phyloP scores from a whole-genome alignment of 1,140 invertebrate species.

The Zelostemma sp. region DNA sequence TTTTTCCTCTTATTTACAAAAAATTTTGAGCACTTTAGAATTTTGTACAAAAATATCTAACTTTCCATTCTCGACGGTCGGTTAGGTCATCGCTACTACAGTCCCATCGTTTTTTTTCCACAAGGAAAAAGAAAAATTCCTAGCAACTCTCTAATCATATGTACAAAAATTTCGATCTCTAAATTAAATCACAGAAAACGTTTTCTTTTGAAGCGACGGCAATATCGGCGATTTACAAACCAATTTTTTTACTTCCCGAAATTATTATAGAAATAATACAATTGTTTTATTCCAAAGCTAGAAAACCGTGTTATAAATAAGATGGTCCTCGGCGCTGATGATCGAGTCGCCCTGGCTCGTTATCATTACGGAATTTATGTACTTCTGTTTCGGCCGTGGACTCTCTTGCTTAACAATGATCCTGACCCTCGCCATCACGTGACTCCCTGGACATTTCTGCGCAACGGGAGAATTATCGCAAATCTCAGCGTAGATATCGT shows the following conservation, averaged over 20 bases:
- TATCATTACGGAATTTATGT: conserved; percentile 60
- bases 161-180: neutral
- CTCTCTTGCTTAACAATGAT: conserved; percentile 61
- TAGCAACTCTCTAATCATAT: too few relatives aligned
- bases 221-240: too few relatives aligned
- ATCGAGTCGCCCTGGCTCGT: conserved; percentile 60
- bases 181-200: neutral
- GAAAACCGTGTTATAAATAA: conserved; percentile 67
- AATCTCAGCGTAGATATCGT: conserved; percentile 67
- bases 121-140: too few relatives aligned
- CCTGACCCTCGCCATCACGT: conserved; percentile 66
- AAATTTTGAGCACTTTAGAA: neutral
- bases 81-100: too few relatives aligned
- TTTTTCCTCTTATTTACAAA: conserved; percentile 3
- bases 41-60: too few relatives aligned
- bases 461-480: conserved; percentile 53
- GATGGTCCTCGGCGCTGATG: conserved; percentile 61
- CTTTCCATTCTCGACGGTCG: too few relatives aligned
- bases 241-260: too few relatives aligned
- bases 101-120: too few relatives aligned
- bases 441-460: conserved; percentile 57
- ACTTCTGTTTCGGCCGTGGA: conserved; percentile 50
- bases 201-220: too few relatives aligned
- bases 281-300: conserved; percentile 33
- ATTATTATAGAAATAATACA: too few relatives aligned